Conservation (phyloP, 2,888 invertebrate species). For the Diarsia rubi region DNA sequence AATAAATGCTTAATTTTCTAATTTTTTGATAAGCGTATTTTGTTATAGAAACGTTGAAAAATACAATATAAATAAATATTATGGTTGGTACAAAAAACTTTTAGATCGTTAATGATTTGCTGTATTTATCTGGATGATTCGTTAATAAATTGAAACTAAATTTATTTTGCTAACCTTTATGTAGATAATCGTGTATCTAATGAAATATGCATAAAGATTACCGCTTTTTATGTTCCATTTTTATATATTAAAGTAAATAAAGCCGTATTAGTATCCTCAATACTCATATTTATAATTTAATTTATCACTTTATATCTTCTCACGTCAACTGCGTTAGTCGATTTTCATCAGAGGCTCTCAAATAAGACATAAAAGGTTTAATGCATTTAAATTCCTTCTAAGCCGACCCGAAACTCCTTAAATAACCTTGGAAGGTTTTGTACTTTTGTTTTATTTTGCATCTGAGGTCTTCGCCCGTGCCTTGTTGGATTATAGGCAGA, state of each 20-base stretch:
- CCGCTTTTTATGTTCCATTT: neutral
- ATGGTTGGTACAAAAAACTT: neutral
- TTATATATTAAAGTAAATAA: neutral
- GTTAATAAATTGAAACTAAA: neutral
- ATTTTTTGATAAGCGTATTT: neutral
- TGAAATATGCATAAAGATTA: neutral
- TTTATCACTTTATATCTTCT: slow-evolving; percentile 3
- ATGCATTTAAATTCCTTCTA: slow-evolving; percentile 42
- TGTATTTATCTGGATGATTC: slow-evolving; percentile 11
- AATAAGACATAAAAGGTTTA: slow-evolving; percentile 49
- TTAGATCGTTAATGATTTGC: slow-evolving; percentile 1
- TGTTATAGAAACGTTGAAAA: neutral
- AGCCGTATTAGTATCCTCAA: neutral
- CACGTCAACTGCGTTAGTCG: slow-evolving; percentile 10
- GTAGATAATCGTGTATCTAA: neutral
- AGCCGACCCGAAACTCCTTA: slow-evolving; percentile 28
- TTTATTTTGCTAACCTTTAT: slow-evolving; percentile 7
- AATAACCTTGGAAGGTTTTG: slow-evolving; percentile 48
- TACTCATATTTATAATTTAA: neutral
- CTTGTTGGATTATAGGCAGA: slow-evolving; percentile 36
- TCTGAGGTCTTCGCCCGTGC: slow-evolving; percentile 40
- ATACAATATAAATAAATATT: neutral
- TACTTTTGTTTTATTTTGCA: slow-evolving; percentile 41
- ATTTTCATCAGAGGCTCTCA: slow-evolving; percentile 31
- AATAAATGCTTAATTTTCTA: neutral